Conservation (phyloP, 2,797 vertebrate genomes). For the Acropternis orthonyx region DNA sequence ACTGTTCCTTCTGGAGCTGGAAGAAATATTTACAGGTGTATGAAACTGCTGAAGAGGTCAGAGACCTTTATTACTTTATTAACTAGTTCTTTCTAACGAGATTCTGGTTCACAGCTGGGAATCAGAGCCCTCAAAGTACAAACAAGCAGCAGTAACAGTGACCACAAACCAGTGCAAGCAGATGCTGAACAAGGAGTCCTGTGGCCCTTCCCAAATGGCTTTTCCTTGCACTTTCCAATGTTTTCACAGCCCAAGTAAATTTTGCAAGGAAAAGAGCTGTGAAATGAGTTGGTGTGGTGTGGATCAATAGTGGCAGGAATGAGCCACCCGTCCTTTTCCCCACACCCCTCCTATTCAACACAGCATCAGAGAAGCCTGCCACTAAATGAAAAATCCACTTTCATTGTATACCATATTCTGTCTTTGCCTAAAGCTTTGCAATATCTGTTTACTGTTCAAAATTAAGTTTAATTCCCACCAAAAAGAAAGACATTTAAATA, state of each 20-base stretch:
- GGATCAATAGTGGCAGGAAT: not conserved
- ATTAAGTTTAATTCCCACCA: not conserved
- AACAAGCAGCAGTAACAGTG: not conserved
- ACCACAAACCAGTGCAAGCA: not conserved
- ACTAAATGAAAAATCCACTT: not conserved
- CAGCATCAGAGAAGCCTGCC: not conserved
- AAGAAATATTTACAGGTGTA: not conserved
- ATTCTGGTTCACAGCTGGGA: not conserved
- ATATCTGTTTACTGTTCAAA: not conserved
- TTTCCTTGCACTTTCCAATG: not conserved
- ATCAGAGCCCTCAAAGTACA: not conserved
- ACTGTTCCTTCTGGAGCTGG: not conserved
- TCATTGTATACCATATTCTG: not conserved
- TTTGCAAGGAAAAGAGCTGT: not conserved
- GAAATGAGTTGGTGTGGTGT: not conserved
- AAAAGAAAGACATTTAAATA: not conserved
- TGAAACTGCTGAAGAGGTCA: conserved; percentile 17
- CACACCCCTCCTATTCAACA: not conserved
- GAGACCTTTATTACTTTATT: conserved; percentile 15
- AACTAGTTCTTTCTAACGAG: not conserved
- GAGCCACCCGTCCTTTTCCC: not conserved
- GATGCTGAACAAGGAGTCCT: not conserved
- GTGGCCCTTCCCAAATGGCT: not conserved
- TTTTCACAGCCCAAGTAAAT: not conserved
- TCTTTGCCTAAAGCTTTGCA: not conserved